Evolutionary conservation across 2,888 invertebrate genomes (phyloP).

Genomic region (Synergus laeviventris): DNA sequence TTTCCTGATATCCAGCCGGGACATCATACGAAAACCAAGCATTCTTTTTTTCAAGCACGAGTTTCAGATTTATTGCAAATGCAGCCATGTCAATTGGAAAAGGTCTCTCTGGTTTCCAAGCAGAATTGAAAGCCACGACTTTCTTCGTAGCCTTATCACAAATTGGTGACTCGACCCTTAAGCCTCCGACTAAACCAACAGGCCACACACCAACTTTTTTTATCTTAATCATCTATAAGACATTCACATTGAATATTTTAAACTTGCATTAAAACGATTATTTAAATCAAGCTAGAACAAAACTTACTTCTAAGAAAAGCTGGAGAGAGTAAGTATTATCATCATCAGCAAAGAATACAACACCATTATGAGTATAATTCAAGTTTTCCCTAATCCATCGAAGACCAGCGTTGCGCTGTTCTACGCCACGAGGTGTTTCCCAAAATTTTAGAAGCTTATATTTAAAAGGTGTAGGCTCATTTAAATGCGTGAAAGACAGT

Average conservation of each 20-base stretch:
- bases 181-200: conserved; percentile 96
- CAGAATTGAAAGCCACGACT: conserved; percentile 83
- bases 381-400: conserved; percentile 86
- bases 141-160: conserved; percentile 81
- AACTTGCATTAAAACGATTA: not conserved
- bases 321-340: conserved; percentile 95
- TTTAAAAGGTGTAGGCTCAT: conserved; percentile 83
- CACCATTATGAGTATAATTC: conserved; percentile 80
- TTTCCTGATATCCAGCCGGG: conserved; percentile 92
- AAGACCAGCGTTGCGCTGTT: conserved; percentile 91
- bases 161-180: conserved; percentile 93
- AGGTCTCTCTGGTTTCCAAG: conserved; percentile 92
- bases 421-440: conserved; percentile 91
- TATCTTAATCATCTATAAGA: conserved; percentile 86
- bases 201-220: conserved; percentile 94
- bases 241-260: not conserved
- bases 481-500: conserved; percentile 84
- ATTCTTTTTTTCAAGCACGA: conserved; percentile 84
- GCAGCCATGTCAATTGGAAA: conserved; percentile 99
- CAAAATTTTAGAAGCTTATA: conserved; percentile 84
- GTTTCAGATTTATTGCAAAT: conserved; percentile 89
- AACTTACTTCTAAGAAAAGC: conserved; percentile 89
- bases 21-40: conserved; percentile 90
- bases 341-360: conserved; percentile 97
- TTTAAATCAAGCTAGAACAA: conserved; percentile 25